Percentiles rank a stretch among this genome's conserved stretches.
phyloP scores from a whole-genome alignment of 2,113 vertebrate species.

The Rhadina sibilatrix region DNA sequence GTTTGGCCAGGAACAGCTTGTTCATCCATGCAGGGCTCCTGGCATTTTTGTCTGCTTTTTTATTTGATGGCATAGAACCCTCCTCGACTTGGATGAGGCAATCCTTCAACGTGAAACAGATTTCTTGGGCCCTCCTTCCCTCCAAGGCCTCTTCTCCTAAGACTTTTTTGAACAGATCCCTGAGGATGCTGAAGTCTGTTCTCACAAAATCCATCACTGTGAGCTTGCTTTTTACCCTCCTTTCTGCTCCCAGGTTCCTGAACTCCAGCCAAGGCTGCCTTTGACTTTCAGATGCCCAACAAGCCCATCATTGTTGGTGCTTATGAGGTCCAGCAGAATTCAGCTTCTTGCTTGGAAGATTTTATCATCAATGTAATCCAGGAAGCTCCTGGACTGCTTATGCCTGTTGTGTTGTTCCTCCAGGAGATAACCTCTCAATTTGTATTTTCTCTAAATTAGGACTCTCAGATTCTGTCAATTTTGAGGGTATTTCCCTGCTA shows the following conservation, averaged over 20 bases:
- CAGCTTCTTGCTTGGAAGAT: neutral
- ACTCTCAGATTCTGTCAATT: neutral
- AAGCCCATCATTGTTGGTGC: neutral
- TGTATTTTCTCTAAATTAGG: neutral
- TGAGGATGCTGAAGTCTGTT: neutral
- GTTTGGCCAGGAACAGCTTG: neutral
- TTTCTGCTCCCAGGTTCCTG: neutral
- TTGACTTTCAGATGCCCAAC: neutral
- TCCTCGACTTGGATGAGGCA: neutral
- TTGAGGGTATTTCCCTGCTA: neutral
- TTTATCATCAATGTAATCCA: neutral
- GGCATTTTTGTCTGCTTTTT: neutral
- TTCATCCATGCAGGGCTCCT: neutral
- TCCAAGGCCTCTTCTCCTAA: neutral
- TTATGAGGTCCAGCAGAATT: neutral
- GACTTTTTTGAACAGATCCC: neutral
- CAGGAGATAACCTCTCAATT: neutral
- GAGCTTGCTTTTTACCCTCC: neutral
- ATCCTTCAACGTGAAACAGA: neutral
- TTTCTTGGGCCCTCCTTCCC: neutral
- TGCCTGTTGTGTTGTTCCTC: neutral
- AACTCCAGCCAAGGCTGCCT: neutral
- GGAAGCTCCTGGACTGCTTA: neutral
- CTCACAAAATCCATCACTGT: neutral
- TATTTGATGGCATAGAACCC: neutral